Evolutionary conservation across 2,888 invertebrate genomes (phyloP).

Genomic region (Stenotaenia linearis): DNA sequence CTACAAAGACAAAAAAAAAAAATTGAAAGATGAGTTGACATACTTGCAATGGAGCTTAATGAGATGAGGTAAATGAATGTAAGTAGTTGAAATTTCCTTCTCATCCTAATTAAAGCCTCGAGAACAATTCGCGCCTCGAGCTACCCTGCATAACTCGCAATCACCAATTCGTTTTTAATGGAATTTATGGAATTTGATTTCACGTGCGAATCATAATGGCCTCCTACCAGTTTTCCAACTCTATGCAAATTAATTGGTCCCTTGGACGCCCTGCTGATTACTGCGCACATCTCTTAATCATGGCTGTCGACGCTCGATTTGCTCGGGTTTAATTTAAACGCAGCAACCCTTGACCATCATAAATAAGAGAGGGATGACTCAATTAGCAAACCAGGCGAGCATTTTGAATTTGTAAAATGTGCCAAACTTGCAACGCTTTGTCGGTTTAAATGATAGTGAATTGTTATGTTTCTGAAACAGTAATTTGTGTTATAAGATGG

Average conservation of each 20-base stretch:
- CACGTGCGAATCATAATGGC: background rate
- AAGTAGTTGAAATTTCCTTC: background rate
- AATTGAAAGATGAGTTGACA: too few species aligned
- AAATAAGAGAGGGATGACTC: background rate
- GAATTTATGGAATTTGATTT: conserved; percentile 1
- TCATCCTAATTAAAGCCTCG: background rate
- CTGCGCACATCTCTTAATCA: background rate
- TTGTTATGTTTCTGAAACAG: too few species aligned
- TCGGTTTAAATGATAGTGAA: too few species aligned
- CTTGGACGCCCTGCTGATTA: conserved; percentile 1
- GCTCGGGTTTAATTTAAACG: background rate
- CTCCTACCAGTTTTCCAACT: background rate
- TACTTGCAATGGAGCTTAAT: too few species aligned
- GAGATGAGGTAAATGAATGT: too few species aligned
- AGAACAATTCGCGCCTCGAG: too few species aligned
- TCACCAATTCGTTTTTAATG: background rate
- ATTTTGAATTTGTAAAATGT: background rate
- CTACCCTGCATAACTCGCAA: background rate
- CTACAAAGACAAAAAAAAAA: too few species aligned
- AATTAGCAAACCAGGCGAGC: background rate
- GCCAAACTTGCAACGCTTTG: too few species aligned
- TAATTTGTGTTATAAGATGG: too few species aligned
- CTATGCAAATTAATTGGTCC: conserved; percentile 2
- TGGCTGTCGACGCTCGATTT: background rate
- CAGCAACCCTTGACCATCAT: background rate